Evolutionary conservation across 2,797 vertebrate genomes (phyloP).

Genomic region (Harpagifer antarcticus): DNA sequence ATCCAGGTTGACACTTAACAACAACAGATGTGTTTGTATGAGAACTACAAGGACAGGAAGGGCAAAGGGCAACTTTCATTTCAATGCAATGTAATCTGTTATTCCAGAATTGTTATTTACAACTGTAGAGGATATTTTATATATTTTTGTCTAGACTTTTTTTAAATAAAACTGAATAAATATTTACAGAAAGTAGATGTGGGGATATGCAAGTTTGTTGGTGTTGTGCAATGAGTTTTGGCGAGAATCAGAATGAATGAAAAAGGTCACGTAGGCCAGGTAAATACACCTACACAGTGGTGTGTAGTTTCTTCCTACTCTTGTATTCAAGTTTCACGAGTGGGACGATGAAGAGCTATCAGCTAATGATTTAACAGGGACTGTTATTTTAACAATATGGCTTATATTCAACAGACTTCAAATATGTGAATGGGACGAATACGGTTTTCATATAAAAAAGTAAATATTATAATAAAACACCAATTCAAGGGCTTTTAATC

Average conservation of each 20-base stretch:
- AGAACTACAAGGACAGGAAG: conserved; percentile 23
- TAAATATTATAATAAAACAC: conserved; percentile 8
- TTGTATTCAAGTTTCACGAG: conserved; percentile 28
- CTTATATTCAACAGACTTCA: no score
- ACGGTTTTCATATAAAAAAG: conserved; percentile 17
- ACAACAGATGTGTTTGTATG: conserved; percentile 46
- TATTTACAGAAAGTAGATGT: conserved; percentile 19
- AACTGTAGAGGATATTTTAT: neutral
- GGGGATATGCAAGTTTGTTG: neutral
- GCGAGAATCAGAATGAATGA: neutral
- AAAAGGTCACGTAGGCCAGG: neutral
- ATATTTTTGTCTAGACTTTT: conserved; percentile 54
- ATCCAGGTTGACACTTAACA: conserved; percentile 49
- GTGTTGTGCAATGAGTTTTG: conserved; percentile 16
- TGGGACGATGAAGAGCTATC: conserved; percentile 26
- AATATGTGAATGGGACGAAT: conserved; percentile 7
- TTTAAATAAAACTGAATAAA: conserved; percentile 42
- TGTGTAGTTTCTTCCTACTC: conserved; percentile 14
- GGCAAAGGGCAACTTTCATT: conserved; percentile 18
- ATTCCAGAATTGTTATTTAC: conserved; percentile 40
- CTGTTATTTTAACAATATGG: no score
- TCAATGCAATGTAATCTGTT: conserved; percentile 39
- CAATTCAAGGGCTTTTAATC: neutral
- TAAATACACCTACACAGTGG: conserved; percentile 5
- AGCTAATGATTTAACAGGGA: conserved; percentile 42